Conservation (phyloP, 1,140 invertebrate species). For the Grapholita molesta region DNA sequence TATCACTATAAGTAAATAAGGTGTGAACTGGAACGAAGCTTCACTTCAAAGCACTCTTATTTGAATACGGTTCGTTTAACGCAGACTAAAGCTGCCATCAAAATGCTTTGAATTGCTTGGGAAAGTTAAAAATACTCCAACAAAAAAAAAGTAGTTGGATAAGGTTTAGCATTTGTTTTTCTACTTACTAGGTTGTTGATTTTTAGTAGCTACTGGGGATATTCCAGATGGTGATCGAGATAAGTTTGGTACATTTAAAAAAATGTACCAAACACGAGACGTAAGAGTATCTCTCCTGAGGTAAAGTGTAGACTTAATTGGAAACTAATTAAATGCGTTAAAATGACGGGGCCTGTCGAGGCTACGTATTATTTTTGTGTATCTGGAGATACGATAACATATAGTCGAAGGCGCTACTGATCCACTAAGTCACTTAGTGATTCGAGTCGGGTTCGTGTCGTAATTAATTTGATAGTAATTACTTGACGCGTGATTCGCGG, state of each 20-base stretch:
- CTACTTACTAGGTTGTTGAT: no score
- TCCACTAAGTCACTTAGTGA: background rate
- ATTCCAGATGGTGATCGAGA: no score
- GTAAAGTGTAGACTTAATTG: no score
- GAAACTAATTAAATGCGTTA: background rate
- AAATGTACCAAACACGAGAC: no score
- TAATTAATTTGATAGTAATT: conserved; percentile 3
- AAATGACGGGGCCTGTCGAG: background rate
- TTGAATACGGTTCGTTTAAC: conserved; percentile 36
- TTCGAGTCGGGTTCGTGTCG: background rate
- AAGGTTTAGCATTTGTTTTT: background rate
- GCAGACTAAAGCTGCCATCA: conserved; percentile 22
- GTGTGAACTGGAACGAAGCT: background rate
- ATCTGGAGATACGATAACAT: background rate
- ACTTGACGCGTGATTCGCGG: background rate
- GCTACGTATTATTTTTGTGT: background rate
- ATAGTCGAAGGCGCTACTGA: background rate
- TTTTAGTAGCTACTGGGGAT: background rate
- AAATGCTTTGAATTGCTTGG: conserved; percentile 8
- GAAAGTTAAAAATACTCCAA: background rate
- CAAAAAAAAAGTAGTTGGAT: background rate
- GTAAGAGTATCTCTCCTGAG: no score
- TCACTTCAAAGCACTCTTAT: background rate
- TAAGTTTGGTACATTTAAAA: no score
- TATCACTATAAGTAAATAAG: background rate